These are phyloP conservation scores for Agelas oroides DNA, from an alignment of 37 sponge, comb jelly and placozoan species.

Conservation along the genomic window DNA sequence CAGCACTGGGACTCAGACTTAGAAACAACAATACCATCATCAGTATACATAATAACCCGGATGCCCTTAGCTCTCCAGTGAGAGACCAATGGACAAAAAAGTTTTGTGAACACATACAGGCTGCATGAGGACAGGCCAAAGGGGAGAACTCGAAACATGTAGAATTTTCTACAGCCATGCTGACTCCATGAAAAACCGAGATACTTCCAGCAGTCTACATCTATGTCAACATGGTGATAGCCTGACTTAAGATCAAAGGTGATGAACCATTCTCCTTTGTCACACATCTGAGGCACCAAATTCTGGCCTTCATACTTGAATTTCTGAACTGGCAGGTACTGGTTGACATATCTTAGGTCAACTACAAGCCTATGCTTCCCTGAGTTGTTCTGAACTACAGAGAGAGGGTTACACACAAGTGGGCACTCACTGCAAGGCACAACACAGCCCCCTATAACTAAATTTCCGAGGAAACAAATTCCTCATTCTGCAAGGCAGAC, in stretches of 20 bases:
- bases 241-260: constrained; percentile 23
- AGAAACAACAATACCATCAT: constrained; percentile 36
- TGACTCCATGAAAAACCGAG: constrained; percentile 7
- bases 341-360: neutral
- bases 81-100: constrained; percentile 10
- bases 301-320: constrained; percentile 15
- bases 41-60: too few species aligned
- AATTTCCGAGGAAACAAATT: too few species aligned
- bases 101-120: constrained; percentile 13
- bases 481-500: too few species aligned
- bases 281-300: neutral
- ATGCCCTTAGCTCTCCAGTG: neutral
- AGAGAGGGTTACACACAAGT: neutral
- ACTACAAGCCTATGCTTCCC: neutral
- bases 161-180: neutral
- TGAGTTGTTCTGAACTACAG: neutral
- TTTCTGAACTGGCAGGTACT: too few species aligned
- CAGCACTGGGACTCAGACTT: too few species aligned
- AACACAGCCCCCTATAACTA: neutral
- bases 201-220: constrained; percentile 1
- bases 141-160: constrained; percentile 1
- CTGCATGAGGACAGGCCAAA: constrained; percentile 26
- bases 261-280: neutral
- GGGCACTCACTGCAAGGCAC: neutral
- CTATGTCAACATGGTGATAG: constrained; percentile 22